Evolutionary conservation across 2,113 vertebrate species (phyloP).

Genomic region (Apistogramma diplotaenia): DNA sequence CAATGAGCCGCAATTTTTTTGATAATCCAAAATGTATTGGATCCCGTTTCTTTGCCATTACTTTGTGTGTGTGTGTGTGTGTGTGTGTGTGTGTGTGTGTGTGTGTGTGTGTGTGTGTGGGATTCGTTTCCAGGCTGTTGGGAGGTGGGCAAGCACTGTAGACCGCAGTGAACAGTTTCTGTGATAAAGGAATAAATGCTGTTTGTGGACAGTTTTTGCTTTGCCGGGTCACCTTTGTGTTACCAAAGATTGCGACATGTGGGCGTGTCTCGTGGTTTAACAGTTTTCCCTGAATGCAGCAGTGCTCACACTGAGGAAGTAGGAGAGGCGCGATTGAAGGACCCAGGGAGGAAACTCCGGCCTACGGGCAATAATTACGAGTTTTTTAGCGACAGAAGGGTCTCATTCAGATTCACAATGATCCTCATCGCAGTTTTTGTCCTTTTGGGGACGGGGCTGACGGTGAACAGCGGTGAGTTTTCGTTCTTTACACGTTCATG

Average conservation of each 20-base stretch:
- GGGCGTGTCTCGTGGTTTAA: not conserved
- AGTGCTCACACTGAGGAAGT: not conserved
- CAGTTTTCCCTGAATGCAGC: not conserved
- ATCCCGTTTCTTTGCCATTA: no score
- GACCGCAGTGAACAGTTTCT: rapidly evolving
- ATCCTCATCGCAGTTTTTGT: rapidly evolving
- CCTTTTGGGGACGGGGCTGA: not conserved
- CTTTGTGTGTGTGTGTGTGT: no score
- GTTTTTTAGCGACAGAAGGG: not conserved
- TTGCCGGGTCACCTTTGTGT: not conserved
- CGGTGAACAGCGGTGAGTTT: not conserved
- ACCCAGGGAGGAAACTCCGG: not conserved
- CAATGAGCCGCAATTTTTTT: no score
- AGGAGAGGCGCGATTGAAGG: rapidly evolving
- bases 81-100: no score
- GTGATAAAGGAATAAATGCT: not conserved
- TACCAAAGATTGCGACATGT: rapidly evolving
- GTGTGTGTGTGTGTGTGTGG: no score
- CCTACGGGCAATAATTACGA: rapidly evolving
- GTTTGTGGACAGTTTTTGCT: not conserved
- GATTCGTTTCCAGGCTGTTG: no score
- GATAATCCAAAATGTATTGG: no score
- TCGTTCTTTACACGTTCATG: no score
- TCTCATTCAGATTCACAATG: not conserved
- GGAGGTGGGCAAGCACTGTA: not conserved